A percentile compares a stretch with the other conserved stretches of the same genome.
Evolutionary conservation across 2,113 vertebrate species (phyloP).

Genomic region (Nipponia nippon): DNA sequence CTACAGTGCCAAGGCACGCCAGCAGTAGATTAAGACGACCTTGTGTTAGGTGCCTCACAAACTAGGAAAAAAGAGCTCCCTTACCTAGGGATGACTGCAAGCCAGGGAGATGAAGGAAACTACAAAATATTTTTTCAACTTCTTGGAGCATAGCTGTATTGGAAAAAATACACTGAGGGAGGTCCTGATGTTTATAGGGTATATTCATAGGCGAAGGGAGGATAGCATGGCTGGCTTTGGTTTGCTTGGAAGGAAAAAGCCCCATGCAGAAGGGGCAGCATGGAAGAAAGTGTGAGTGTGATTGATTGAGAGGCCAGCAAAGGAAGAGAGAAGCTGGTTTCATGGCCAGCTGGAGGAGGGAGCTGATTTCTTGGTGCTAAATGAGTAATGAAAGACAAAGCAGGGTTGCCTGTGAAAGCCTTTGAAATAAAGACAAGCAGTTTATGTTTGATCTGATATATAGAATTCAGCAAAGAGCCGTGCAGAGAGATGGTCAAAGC

Average conservation of each 20-base stretch:
- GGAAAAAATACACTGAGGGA: neutral
- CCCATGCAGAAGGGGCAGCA: neutral
- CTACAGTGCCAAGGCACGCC: neutral
- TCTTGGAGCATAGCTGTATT: neutral
- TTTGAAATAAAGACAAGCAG: constrained; percentile 3
- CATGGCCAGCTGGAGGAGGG: neutral
- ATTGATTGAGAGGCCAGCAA: neutral
- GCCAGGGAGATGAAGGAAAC: neutral
- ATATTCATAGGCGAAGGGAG: neutral
- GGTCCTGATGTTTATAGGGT: neutral
- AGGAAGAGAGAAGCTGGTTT: neutral
- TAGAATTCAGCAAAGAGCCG: neutral
- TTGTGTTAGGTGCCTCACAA: neutral
- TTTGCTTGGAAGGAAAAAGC: neutral
- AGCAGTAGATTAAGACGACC: neutral
- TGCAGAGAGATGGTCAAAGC: neutral
- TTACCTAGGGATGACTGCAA: neutral
- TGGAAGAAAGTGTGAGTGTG: accelerated
- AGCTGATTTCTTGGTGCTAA: neutral
- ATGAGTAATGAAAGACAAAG: neutral
- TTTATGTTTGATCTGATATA: neutral
- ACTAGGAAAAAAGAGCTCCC: neutral
- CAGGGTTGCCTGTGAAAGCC: neutral
- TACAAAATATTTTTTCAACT: neutral
- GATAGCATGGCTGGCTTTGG: neutral